phyloP scores from a whole-genome alignment of 1,140 invertebrate genomes.

The Drosophila lowei region DNA sequence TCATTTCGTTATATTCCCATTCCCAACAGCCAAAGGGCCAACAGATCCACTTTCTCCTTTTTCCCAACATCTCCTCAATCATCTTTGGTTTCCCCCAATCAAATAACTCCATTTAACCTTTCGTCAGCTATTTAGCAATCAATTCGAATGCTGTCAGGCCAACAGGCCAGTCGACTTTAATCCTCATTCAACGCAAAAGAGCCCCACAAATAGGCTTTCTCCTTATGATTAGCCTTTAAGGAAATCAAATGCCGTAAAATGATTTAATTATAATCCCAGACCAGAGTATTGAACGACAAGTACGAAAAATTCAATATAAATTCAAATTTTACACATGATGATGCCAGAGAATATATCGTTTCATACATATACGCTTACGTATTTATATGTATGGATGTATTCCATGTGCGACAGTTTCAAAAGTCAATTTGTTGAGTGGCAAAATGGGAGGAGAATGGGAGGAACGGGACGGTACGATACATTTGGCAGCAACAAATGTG shows the following conservation, averaged over 20 bases:
- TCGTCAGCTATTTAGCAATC: too few species aligned
- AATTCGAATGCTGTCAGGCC: too few species aligned
- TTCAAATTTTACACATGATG: conserved; percentile 1
- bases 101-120: background rate
- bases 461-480: conserved; percentile 5
- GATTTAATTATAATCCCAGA: conserved; percentile 65
- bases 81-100: too few species aligned
- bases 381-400: conserved; percentile 16
- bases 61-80: too few species aligned
- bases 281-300: conserved; percentile 8
- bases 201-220: conserved; percentile 22
- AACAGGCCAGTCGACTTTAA: conserved; percentile 10
- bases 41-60: too few species aligned
- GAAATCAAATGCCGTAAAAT: conserved; percentile 60
- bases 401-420: conserved; percentile 63
- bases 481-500: conserved; percentile 38
- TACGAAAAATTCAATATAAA: too few species aligned
- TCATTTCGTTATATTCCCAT: too few species aligned
- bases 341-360: conserved; percentile 32
- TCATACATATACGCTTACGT: background rate
- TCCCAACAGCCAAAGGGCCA: too few species aligned
- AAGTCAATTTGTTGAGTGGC: conserved; percentile 75
- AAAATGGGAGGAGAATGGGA: conserved; percentile 1
- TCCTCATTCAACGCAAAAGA: conserved; percentile 2
- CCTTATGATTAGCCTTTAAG: conserved; percentile 21